Evolutionary conservation across 2,797 vertebrate species (phyloP).

Genomic region (Tokudaia muenninki): DNA sequence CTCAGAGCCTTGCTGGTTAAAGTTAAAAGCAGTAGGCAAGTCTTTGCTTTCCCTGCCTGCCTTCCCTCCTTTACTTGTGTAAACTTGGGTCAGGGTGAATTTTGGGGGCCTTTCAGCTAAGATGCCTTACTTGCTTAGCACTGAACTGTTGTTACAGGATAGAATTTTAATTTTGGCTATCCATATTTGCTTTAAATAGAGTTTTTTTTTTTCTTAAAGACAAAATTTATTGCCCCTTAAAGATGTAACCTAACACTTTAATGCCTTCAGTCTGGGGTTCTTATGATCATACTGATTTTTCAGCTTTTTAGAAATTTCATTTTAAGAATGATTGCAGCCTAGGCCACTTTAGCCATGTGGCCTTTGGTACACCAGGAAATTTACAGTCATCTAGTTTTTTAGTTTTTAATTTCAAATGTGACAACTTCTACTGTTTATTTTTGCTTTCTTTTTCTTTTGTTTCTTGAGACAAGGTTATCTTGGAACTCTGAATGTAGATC

Average conservation of each 20-base stretch:
- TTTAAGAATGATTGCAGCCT: slow-evolving; percentile 8
- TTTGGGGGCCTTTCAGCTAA: neutral
- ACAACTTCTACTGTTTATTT: neutral
- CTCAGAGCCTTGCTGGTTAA: slow-evolving; percentile 37
- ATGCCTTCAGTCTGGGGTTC: neutral
- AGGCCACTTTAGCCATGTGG: neutral
- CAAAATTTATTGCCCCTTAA: slow-evolving; percentile 15
- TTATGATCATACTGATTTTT: neutral
- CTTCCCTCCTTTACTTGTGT: neutral
- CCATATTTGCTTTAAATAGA: neutral
- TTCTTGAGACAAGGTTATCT: neutral
- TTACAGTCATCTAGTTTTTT: neutral
- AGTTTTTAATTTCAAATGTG: neutral
- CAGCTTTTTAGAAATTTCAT: neutral
- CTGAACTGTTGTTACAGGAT: neutral
- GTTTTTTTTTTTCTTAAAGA: neutral
- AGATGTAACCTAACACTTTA: neutral
- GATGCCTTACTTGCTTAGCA: neutral
- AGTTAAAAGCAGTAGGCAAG: neutral
- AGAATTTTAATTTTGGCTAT: neutral
- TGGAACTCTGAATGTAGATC: neutral
- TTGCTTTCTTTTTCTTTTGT: neutral
- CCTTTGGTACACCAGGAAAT: slow-evolving; percentile 1
- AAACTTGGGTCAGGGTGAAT: neutral
- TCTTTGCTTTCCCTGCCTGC: neutral